Percentiles rank a stretch among this genome's conserved stretches.
Conservation (phyloP, 2,888 invertebrate genomes). For the Aphodius sticticus region DNA sequence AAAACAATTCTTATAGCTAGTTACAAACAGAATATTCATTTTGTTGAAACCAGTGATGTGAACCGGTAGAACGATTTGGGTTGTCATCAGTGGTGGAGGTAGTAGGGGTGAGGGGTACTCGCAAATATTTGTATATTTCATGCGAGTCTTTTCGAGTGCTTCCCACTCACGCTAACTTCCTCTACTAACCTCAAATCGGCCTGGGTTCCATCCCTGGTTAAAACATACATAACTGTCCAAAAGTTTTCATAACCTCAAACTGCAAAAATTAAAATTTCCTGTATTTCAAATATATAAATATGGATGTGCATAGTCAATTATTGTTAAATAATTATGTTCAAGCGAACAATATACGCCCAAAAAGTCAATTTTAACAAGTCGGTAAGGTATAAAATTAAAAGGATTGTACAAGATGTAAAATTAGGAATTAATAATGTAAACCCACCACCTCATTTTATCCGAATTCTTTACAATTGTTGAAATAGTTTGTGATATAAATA, state of each 20-base stretch:
- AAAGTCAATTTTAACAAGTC: neutral
- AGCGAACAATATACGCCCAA: constrained; percentile 4
- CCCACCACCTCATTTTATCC: constrained; percentile 38
- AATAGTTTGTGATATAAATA: constrained; percentile 37
- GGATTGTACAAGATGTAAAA: neutral
- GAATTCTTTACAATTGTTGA: constrained; percentile 37
- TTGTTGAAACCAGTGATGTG: neutral
- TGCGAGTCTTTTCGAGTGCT: neutral
- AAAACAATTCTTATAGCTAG: neutral
- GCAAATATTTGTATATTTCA: neutral
- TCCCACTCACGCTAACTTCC: neutral
- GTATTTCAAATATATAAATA: neutral
- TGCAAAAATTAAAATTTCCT: neutral
- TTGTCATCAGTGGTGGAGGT: neutral
- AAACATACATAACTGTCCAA: neutral
- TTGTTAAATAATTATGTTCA: neutral
- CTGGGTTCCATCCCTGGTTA: neutral
- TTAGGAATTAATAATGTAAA: constrained; percentile 15
- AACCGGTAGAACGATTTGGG: neutral
- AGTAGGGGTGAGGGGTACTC: neutral
- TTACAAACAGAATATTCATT: neutral
- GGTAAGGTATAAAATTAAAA: neutral
- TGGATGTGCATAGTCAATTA: constrained; percentile 4
- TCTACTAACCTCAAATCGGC: neutral
- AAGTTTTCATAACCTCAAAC: neutral